Conservation (phyloP, 2,113 vertebrate species). For the Halcyon senegalensis region DNA sequence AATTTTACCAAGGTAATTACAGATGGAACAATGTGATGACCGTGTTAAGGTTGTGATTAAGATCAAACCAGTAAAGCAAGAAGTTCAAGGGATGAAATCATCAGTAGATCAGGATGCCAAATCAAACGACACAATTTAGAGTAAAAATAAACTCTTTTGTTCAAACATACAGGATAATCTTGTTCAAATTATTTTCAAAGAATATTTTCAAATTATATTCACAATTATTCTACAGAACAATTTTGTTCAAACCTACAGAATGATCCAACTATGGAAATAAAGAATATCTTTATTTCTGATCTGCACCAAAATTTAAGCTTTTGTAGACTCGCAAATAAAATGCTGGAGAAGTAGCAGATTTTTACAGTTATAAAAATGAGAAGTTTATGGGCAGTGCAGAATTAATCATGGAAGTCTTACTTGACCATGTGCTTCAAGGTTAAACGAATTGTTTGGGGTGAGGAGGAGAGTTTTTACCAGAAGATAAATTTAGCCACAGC, state of each 20-base stretch:
- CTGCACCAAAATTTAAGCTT: background rate
- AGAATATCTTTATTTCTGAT: background rate
- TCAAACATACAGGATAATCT: background rate
- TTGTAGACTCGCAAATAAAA: background rate
- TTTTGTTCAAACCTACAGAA: no score
- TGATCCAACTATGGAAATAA: no score
- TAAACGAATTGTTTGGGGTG: background rate
- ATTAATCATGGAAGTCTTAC: background rate
- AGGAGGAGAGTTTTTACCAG: background rate
- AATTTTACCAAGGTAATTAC: constrained; percentile 11
- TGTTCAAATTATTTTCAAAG: no score
- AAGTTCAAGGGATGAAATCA: background rate
- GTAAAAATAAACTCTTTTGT: background rate
- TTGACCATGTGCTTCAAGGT: background rate
- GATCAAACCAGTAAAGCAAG: background rate
- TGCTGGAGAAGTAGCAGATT: background rate
- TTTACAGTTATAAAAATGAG: background rate
- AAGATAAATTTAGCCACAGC: background rate
- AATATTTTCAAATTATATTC: no score
- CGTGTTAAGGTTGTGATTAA: constrained; percentile 1
- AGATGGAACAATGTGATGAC: background rate
- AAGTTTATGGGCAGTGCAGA: background rate
- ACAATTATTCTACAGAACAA: no score
- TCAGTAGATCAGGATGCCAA: background rate
- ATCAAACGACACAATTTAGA: background rate